A percentile compares a stretch with the other conserved stretches of the same genome.
Conservation (phyloP, 2,797 vertebrate genomes). For the Galago senegalensis region DNA sequence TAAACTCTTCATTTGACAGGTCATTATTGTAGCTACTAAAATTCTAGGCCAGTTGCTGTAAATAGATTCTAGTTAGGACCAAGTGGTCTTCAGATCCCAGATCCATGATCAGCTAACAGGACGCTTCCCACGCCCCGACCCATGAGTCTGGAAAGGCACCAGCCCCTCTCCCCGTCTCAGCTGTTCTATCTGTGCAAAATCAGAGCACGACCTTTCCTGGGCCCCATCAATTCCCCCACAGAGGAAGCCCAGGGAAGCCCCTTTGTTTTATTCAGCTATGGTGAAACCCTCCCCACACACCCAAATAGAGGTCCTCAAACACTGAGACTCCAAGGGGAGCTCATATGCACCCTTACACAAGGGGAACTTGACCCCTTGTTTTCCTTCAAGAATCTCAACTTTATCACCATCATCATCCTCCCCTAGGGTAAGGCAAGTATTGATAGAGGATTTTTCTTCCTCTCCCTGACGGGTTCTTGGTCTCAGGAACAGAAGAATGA, state of each 20-base stretch:
- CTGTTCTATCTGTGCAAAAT: background rate
- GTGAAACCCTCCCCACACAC: background rate
- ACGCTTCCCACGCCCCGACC: background rate
- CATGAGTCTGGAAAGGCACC: background rate
- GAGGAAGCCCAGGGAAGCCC: background rate
- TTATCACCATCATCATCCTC: background rate
- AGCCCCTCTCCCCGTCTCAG: background rate
- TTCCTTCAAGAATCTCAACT: background rate
- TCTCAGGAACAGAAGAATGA: too few relatives aligned
- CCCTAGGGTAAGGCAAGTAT: background rate
- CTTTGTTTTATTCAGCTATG: background rate
- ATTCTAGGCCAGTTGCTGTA: background rate
- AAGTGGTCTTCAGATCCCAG: background rate
- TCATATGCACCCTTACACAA: background rate
- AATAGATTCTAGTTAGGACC: background rate
- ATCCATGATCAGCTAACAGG: fast-evolving
- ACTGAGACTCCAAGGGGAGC: background rate
- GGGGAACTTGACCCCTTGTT: background rate
- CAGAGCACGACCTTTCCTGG: background rate
- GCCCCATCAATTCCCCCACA: fast-evolving
- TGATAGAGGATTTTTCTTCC: too few relatives aligned
- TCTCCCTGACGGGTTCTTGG: too few relatives aligned
- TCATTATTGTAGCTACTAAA: background rate
- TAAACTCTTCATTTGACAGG: background rate
- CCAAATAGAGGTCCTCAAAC: background rate